Conservation (phyloP, 2,888 invertebrate genomes). For the Trissolcus japonicus region DNA sequence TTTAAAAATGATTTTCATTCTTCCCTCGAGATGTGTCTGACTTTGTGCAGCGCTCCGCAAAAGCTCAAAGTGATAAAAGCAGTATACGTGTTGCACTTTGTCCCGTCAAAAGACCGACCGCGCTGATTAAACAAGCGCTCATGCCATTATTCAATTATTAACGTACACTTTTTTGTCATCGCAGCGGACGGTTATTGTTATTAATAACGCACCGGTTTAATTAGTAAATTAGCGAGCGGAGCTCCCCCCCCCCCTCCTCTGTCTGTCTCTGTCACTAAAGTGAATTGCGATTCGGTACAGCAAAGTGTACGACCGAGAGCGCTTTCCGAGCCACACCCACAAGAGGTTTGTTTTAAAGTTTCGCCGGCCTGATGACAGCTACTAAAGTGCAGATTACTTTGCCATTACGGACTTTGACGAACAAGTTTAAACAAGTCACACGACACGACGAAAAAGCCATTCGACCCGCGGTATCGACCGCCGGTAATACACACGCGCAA, state of each 20-base stretch:
- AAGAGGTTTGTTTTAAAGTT: slow-evolving; percentile 35
- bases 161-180: slow-evolving; percentile 27
- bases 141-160: slow-evolving; percentile 39
- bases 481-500: slow-evolving; percentile 9
- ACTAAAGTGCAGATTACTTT: slow-evolving; percentile 50
- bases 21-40: slow-evolving; percentile 3
- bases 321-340: slow-evolving; percentile 38
- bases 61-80: slow-evolving; percentile 31
- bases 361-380: slow-evolving; percentile 40
- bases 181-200: slow-evolving; percentile 6
- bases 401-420: slow-evolving; percentile 53
- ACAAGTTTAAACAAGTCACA: slow-evolving; percentile 45
- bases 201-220: slow-evolving; percentile 19
- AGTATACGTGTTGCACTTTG: slow-evolving; percentile 21
- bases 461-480: slow-evolving; percentile 46
- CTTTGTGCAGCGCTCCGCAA: slow-evolving; percentile 22
- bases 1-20: slow-evolving; percentile 10
- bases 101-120: slow-evolving; percentile 28
- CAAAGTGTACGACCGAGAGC: slow-evolving; percentile 11
- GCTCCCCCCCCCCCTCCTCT: not conserved
- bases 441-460: slow-evolving; percentile 39
- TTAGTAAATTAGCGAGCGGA: slow-evolving; percentile 32
- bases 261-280: not conserved
- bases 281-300: slow-evolving; percentile 8
- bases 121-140: slow-evolving; percentile 33